A percentile compares a stretch with the other conserved stretches of the same genome.
These are phyloP conservation scores for Metaphire vulgaris DNA, from an alignment of 1,140 invertebrate genomes.

Conservation along the genomic window DNA sequence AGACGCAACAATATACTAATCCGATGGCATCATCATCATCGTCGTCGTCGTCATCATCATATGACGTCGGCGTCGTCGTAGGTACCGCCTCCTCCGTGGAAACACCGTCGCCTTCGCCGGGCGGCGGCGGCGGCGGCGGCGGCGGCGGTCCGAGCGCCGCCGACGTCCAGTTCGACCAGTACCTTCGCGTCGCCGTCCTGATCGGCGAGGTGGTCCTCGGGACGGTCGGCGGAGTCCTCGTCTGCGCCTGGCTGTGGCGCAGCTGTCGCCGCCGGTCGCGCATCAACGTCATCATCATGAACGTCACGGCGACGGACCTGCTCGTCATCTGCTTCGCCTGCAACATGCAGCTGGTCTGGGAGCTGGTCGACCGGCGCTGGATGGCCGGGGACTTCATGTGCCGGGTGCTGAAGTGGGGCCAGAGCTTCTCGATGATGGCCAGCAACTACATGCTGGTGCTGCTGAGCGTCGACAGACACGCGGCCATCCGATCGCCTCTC, in stretches of 20 bases:
- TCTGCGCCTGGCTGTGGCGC: slow-evolving; percentile 40
- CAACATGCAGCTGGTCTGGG: slow-evolving; percentile 22
- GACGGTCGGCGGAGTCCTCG: slow-evolving; percentile 36
- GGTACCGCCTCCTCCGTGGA: too few relatives aligned
- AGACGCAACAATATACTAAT: too few relatives aligned
- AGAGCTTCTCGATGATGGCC: slow-evolving; percentile 1
- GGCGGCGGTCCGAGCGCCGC: slow-evolving; percentile 26
- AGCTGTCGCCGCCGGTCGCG: slow-evolving; percentile 37
- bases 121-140: too few relatives aligned
- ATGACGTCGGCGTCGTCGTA: too few relatives aligned
- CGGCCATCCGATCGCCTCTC: background rate
- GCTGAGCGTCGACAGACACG: slow-evolving; percentile 4
- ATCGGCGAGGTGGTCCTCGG: slow-evolving; percentile 33
- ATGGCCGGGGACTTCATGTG: background rate
- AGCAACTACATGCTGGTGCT: background rate
- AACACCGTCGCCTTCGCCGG: too few relatives aligned
- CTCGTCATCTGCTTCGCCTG: slow-evolving; percentile 45
- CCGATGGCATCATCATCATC: too few relatives aligned
- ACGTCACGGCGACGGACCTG: slow-evolving; percentile 48
- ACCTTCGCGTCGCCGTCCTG: slow-evolving; percentile 19
- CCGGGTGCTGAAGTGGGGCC: background rate
- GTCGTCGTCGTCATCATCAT: too few relatives aligned
- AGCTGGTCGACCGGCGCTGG: background rate
- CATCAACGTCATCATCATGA: slow-evolving; percentile 47
- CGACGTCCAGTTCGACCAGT: slow-evolving; percentile 27